Evolutionary conservation across 2,888 invertebrate genomes (phyloP).

Genomic region (Drosophila melanocephala): DNA sequence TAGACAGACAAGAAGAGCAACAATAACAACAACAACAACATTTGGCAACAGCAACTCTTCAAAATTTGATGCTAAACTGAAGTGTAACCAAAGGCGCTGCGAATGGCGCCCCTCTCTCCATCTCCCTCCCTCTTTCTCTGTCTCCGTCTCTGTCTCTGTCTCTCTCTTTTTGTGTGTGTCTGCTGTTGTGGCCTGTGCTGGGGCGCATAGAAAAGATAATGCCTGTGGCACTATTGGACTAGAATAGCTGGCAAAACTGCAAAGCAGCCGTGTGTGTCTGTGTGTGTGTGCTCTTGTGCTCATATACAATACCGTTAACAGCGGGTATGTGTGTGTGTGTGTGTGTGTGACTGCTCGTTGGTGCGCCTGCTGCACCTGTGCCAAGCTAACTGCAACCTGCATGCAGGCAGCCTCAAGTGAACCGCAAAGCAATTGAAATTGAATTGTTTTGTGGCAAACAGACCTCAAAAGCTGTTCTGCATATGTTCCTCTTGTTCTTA

Average conservation of each 20-base stretch:
- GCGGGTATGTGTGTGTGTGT: conserved; percentile 30
- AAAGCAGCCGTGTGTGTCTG: conserved; percentile 29
- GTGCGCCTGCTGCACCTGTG: conserved; percentile 65
- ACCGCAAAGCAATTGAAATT: conserved; percentile 80
- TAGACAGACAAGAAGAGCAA: conserved; percentile 26
- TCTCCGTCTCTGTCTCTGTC: neutral
- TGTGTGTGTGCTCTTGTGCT: conserved; percentile 32
- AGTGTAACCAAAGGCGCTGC: conserved; percentile 80
- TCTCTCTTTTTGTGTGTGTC: conserved; percentile 1
- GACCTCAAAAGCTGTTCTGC: conserved; percentile 40
- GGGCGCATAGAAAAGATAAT: conserved; percentile 84
- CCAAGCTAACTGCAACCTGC: conserved; percentile 32
- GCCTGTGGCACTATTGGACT: conserved; percentile 76
- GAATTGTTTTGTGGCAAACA: conserved; percentile 71
- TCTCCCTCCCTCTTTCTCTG: conserved; percentile 11
- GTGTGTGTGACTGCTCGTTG: conserved; percentile 37
- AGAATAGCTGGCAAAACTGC: conserved; percentile 83
- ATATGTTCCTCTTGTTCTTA: conserved; percentile 41
- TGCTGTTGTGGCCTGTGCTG: conserved; percentile 37
- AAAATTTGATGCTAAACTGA: conserved; percentile 82
- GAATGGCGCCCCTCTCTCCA: conserved; percentile 61
- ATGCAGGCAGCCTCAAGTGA: conserved; percentile 68
- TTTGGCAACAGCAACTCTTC: conserved; percentile 74
- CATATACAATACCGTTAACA: conserved; percentile 78
- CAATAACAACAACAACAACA: conserved; percentile 33